Evolutionary conservation across 2,113 vertebrate species (phyloP).

Genomic region (Triplophysa siluroides): DNA sequence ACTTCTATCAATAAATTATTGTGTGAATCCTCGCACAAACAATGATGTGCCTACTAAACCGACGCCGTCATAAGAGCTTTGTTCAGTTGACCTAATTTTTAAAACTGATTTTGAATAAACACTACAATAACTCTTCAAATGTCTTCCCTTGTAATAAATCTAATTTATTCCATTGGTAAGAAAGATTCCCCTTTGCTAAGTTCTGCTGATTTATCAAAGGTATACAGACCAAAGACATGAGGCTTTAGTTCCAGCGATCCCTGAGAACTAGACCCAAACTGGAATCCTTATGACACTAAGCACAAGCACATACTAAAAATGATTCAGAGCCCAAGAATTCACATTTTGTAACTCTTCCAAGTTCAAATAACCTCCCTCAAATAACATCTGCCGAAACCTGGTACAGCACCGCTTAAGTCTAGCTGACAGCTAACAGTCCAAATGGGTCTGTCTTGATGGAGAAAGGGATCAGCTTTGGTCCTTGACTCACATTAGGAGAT

Average conservation of each 20-base stretch:
- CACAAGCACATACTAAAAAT: constrained; percentile 13
- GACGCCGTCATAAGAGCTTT: too few species aligned
- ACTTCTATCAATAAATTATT: too few species aligned
- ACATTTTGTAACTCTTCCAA: constrained; percentile 27
- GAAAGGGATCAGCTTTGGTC: background rate
- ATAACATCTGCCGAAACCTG: constrained; percentile 35
- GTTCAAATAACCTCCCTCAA: constrained; percentile 36
- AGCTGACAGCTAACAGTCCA: constrained; percentile 29
- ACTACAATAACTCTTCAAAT: background rate
- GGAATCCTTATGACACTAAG: constrained; percentile 27
- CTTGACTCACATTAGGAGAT: constrained; percentile 8
- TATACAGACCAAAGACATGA: constrained; percentile 6
- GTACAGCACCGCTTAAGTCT: constrained; percentile 28
- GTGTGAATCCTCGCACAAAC: too few species aligned
- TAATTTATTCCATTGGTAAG: background rate
- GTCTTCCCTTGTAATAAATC: background rate
- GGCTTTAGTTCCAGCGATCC: constrained; percentile 8
- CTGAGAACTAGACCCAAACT: constrained; percentile 3
- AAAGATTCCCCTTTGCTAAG: background rate
- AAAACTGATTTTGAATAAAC: too few species aligned
- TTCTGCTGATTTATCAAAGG: constrained; percentile 2
- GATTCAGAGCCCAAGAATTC: constrained; percentile 35
- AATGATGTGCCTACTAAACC: too few species aligned
- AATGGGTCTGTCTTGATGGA: background rate
- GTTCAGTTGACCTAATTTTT: too few species aligned